A percentile compares a stretch with the other conserved stretches of the same genome.
Conservation (phyloP, 2,888 invertebrate genomes). For the Platycheirus rosarum region DNA sequence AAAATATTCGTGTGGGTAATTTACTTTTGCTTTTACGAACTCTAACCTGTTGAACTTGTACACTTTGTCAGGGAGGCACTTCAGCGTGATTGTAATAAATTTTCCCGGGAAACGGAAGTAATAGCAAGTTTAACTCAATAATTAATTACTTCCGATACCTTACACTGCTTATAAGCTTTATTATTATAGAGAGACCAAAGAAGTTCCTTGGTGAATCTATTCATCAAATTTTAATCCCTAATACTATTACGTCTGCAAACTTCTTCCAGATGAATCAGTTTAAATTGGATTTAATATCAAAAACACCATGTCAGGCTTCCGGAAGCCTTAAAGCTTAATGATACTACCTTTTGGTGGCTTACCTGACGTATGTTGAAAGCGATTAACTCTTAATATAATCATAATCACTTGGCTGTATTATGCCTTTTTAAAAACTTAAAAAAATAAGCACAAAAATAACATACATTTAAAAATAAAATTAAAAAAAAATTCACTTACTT, state of each 20-base stretch:
- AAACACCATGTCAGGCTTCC: not conserved
- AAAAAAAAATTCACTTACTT: too few species aligned
- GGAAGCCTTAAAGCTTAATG: too few species aligned
- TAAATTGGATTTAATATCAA: not conserved
- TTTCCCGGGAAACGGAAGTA: slow-evolving; percentile 18
- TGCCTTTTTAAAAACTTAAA: too few species aligned
- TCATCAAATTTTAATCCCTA: not conserved
- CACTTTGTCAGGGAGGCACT: not conserved
- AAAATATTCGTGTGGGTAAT: not conserved
- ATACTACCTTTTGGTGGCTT: too few species aligned
- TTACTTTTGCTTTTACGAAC: not conserved
- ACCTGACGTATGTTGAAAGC: not conserved
- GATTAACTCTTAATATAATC: not conserved
- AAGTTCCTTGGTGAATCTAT: not conserved
- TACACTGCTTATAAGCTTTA: not conserved
- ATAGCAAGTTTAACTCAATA: not conserved
- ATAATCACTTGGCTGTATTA: too few species aligned
- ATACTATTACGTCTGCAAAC: not conserved
- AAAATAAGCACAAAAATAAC: too few species aligned
- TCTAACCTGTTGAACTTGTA: slow-evolving; percentile 18
- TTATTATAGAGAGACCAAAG: not conserved
- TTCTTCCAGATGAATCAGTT: not conserved
- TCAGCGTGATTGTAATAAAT: not conserved
- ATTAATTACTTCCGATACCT: slow-evolving; percentile 23
- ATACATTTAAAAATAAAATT: too few species aligned